phyloP scores from a whole-genome alignment of 2,797 vertebrate species.

The Pitangus sulphuratus region DNA sequence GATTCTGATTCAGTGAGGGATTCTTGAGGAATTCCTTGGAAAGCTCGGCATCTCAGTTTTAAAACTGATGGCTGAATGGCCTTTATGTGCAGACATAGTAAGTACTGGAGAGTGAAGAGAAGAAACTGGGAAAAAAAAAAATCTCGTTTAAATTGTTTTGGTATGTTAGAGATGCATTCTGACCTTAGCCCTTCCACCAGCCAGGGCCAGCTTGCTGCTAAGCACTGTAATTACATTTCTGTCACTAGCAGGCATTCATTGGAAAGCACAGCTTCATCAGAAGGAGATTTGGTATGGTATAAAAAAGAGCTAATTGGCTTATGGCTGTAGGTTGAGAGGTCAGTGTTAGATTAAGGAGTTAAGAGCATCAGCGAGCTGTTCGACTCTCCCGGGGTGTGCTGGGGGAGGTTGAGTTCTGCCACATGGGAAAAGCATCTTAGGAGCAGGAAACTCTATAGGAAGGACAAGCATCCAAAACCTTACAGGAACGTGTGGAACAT shows the following conservation, averaged over 20 bases:
- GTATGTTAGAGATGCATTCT: not conserved
- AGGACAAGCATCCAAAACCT: not conserved
- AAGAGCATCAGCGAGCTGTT: not conserved
- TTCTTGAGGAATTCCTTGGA: not conserved
- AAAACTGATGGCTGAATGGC: not conserved
- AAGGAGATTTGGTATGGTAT: slow-evolving; percentile 42
- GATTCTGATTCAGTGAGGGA: not conserved
- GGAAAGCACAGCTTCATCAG: slow-evolving; percentile 2
- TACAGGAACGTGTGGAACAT: not conserved
- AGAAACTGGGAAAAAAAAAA: not conserved
- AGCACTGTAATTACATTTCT: slow-evolving; percentile 16
- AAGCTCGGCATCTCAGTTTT: not conserved
- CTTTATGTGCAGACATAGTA: not conserved
- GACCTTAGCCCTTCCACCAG: not conserved
- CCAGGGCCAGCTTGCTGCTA: not conserved
- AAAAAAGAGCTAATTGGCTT: slow-evolving; percentile 59
- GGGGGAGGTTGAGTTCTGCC: not conserved
- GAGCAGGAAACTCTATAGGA: not conserved
- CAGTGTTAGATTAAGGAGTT: slow-evolving; percentile 44
- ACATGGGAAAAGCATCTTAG: not conserved
- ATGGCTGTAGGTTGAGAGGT: slow-evolving; percentile 37
- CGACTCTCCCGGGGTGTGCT: not conserved
- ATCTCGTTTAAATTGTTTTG: not conserved
- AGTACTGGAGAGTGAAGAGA: not conserved
- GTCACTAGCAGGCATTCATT: slow-evolving; percentile 1